Percentiles rank a stretch among this genome's conserved stretches.
These are phyloP conservation scores for Acholoe squamosa DNA, from an alignment of 2,888 invertebrate species.

Conservation along the genomic window DNA sequence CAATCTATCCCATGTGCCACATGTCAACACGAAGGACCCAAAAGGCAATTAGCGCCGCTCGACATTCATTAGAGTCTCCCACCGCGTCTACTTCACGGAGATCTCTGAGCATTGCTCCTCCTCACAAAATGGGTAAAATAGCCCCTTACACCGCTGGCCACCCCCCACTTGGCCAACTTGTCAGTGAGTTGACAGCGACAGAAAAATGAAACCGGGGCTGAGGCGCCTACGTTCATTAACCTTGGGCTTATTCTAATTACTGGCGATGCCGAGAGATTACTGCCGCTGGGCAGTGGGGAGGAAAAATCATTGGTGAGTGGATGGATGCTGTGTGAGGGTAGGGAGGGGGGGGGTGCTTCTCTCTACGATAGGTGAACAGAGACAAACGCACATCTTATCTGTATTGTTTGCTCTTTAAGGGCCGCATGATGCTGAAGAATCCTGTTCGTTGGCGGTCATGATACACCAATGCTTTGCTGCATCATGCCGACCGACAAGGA, in stretches of 20 bases:
- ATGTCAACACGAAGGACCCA: slow-evolving; percentile 35
- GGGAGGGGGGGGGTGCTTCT: background rate
- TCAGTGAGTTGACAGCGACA: slow-evolving; percentile 30
- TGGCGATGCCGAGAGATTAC: background rate
- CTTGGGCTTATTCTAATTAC: slow-evolving; percentile 31
- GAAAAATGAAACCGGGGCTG: slow-evolving; percentile 6
- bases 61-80: slow-evolving; percentile 18
- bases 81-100: background rate
- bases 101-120: background rate
- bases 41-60: slow-evolving; percentile 34
- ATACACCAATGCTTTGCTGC: no score
- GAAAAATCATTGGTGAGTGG: background rate
- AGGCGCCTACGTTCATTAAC: background rate
- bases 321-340: background rate
- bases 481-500: no score
- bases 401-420: no score
- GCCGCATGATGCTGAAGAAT: no score
- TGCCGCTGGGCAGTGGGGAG: background rate
- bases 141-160: background rate
- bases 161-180: background rate
- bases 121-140: background rate
- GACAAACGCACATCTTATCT: background rate
- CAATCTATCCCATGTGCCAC: slow-evolving; percentile 26
- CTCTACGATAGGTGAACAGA: background rate
- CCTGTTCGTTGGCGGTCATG: no score